Evolutionary conservation across 1,140 invertebrate species (phyloP), one percentile per base, ranked within the genome.

Genomic region (Apis dorsata): DNA sequence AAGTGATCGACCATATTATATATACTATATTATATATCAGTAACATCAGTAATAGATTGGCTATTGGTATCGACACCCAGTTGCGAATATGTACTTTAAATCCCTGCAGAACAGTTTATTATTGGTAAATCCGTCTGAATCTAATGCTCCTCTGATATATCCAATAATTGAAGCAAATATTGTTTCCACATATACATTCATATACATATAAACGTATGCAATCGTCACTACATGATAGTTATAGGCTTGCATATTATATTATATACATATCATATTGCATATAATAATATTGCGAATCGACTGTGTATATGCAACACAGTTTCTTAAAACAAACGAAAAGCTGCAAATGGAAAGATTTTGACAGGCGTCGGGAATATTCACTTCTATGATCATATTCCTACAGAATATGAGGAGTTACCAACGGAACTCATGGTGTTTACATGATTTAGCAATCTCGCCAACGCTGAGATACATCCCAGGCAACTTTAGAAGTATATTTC

Each of bases 381-480:
- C 44, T 71, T 60, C 28, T 24, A 21, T 55, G 19, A 17, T 49
- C 49, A 8, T 13, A 49, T n/a, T 21, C 53, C 51, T n/a, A 49
- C 24, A 0, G 24, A 24, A 24, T 24, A 24, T 24, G 24, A 24
- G 24, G 24, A 24, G 63, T 34, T 57, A 17, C 44, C 28, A 71
- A 69, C 63, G 76, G 68, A 80, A 73, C 55, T 44, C 62, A 63
- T 79, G 78, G 66, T 91, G 89, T 91, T 91, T 91, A 91, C 90
- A 90, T 91, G 90, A 91, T 91, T 91, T 91, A 91, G 73, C 85
- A 86, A 84, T 85, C 79, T 84, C 81, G n/a, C 60, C 75, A 34
- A 44, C 60, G 80, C 57, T 44, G 44, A 72, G 80, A 71, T 78
- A 74, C 0, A 55, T 65, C 49, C 73, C 66, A 70, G 51, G 84